These are phyloP conservation scores for Orthosia gracilis DNA, from an alignment of 2,888 invertebrate genomes.

Conservation along the genomic window DNA sequence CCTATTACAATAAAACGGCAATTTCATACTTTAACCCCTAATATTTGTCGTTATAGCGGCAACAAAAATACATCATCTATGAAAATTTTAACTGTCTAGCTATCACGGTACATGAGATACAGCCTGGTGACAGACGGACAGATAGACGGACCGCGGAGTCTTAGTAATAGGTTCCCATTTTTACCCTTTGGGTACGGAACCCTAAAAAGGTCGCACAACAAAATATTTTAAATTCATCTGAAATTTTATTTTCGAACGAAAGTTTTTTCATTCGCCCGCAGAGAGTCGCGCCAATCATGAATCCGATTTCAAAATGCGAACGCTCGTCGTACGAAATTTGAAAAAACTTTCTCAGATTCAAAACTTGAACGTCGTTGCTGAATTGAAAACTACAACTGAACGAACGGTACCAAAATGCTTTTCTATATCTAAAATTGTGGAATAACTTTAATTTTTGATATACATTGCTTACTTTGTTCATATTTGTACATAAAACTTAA, in stretches of 20 bases:
- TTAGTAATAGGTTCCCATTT: too few relatives aligned
- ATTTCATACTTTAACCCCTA: too few relatives aligned
- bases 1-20: too few relatives aligned
- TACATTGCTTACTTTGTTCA: background rate
- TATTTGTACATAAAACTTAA: background rate
- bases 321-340: slow-evolving; percentile 45
- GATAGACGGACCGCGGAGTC: too few relatives aligned
- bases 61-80: too few relatives aligned
- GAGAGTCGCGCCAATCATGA: slow-evolving; percentile 58
- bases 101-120: too few relatives aligned
- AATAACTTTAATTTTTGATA: background rate
- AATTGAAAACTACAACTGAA: slow-evolving; percentile 58
- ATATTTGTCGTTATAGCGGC: too few relatives aligned
- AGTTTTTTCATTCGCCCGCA: slow-evolving; percentile 54
- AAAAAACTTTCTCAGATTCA: slow-evolving; percentile 56
- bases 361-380: slow-evolving; percentile 52
- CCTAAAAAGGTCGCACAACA: slow-evolving; percentile 16
- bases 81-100: too few relatives aligned
- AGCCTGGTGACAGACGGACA: too few relatives aligned
- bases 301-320: slow-evolving; percentile 56
- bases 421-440: background rate
- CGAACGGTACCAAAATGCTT: background rate
- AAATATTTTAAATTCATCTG: slow-evolving; percentile 45
- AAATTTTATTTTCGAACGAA: slow-evolving; percentile 50
- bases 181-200: too few relatives aligned